Conservation (phyloP, 2,888 invertebrate species). For the Tridacna gigas region DNA sequence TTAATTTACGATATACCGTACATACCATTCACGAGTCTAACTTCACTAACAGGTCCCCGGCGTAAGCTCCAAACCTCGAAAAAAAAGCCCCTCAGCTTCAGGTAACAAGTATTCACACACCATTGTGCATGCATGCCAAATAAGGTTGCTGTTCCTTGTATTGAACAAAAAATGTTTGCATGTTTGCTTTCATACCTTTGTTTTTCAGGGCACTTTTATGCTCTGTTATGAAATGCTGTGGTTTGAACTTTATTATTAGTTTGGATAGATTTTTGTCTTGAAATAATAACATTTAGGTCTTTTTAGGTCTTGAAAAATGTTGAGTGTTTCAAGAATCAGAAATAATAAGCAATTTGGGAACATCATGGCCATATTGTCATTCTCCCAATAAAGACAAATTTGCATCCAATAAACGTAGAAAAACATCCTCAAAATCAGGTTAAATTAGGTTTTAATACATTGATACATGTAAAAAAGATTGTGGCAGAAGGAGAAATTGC, state of each 20-base stretch:
- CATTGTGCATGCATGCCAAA: constrained; percentile 24
- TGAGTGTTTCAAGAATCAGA: too few relatives aligned
- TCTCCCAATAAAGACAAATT: too few relatives aligned
- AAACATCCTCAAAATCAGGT: too few relatives aligned
- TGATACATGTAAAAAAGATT: not conserved
- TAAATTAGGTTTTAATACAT: too few relatives aligned
- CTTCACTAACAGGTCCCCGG: constrained; percentile 56
- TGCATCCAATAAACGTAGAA: too few relatives aligned
- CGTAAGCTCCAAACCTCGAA: constrained; percentile 12
- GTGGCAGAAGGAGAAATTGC: not conserved
- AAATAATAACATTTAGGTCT: too few relatives aligned
- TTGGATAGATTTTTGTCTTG: too few relatives aligned
- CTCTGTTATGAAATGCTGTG: not conserved
- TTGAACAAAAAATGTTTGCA: constrained; percentile 15
- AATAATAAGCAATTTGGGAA: too few relatives aligned
- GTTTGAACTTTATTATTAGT: not conserved
- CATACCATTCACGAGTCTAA: constrained; percentile 29
- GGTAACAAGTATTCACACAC: constrained; percentile 43
- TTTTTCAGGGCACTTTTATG: constrained; percentile 13
- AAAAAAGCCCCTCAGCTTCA: constrained; percentile 60
- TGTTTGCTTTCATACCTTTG: constrained; percentile 3
- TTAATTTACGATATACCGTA: not conserved
- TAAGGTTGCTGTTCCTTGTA: constrained; percentile 10
- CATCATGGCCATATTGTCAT: too few relatives aligned
- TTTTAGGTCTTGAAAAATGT: too few relatives aligned